Evolutionary conservation across 1,140 invertebrate species (phyloP), one percentile per base, ranked within the genome.

Genomic region (Procambarus clarkii): DNA sequence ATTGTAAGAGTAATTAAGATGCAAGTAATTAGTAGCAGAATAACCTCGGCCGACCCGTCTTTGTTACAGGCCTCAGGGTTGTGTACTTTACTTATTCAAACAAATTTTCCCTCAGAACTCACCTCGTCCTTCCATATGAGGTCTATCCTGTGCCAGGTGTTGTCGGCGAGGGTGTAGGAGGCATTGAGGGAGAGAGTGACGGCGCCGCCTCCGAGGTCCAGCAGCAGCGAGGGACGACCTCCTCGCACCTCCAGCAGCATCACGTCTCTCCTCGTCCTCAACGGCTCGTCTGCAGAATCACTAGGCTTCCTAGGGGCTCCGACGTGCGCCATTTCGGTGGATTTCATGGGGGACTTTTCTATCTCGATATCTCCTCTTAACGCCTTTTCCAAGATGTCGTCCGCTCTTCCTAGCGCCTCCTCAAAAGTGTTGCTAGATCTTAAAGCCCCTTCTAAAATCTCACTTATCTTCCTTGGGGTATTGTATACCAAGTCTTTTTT

Each of bases 81-180:
- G 34, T 34, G 34, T 34, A 34, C 34, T 34, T 34, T 34, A 34
- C 34, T 34, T 34, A 34, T 34, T 34, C 34, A 34, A 34, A 34
- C 34, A 34, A 34, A 34, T 0, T 34, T 34, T 34, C 34, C 34
- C 1, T 34, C 13, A 5, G 50, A 1, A 54, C 50, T 87, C 11
- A 91, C 90, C 85, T 91, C 77, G 64, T 91, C 84, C 60, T 86
- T 91, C 90, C 90, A 91, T n/a, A 91, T 81, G 46, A 91, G 76
- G 78, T 91, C 90, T 78, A 91, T 86, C 78, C 90, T 86, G 78
- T 91, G 90, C 90, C 90, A 91, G 24, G 77, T 81, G 78, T 78
- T 60, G 78, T 91, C 84, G 21, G 84, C 77, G 44, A 91, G 85
- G 15, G 90, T 71, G 84, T 79, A 81, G 4, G 90, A 91, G 83